Evolutionary conservation across 2,797 vertebrate species (phyloP).

Genomic region (Rhinatrema bivittatum): DNA sequence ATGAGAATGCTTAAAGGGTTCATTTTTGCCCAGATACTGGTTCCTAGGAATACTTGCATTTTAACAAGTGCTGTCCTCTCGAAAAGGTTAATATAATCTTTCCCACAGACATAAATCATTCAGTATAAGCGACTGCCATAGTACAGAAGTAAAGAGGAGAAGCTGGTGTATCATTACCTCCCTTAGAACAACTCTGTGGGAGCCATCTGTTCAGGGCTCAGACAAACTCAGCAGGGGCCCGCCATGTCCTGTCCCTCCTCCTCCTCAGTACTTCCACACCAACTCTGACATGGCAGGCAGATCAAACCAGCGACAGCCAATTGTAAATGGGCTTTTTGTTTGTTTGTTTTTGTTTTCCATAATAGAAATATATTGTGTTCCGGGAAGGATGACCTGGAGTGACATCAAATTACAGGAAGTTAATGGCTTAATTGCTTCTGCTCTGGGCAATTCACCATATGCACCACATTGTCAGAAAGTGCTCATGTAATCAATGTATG

Average conservation of each 20-base stretch:
- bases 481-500: conserved; percentile 2
- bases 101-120: no score
- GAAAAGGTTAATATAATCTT: no score
- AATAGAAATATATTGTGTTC: no score
- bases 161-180: neutral
- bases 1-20: no score
- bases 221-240: neutral
- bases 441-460: no score
- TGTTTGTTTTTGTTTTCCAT: no score
- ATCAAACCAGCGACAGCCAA: neutral
- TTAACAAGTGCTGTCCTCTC: no score
- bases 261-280: neutral
- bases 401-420: conserved; percentile 7
- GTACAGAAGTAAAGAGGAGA: neutral
- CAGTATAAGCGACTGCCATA: neutral
- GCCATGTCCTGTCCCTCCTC: accelerated
- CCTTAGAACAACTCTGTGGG: neutral
- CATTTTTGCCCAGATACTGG: no score
- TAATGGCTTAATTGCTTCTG: no score
- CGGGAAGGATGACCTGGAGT: neutral
- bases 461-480: no score
- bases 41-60: no score
- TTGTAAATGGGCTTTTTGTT: no score
- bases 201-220: conserved; percentile 8
- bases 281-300: neutral